Conservation (phyloP, 2,797 vertebrate genomes). For the Cryptoprocta ferox region DNA sequence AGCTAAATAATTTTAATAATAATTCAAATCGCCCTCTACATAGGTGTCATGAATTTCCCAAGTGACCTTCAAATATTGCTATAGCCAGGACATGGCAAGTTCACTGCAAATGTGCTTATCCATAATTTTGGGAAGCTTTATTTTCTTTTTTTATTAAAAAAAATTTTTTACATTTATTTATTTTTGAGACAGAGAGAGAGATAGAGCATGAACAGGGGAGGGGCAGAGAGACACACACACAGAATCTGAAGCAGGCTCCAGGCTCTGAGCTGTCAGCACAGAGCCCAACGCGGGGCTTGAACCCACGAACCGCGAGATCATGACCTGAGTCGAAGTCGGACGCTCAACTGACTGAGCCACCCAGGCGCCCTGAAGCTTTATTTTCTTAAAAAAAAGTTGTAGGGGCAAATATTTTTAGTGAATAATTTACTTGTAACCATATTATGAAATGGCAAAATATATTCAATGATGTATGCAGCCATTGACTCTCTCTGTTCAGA, state of each 20-base stretch:
- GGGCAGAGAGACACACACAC: too few species aligned
- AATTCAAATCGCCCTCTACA: conserved; percentile 25
- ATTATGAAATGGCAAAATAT: conserved; percentile 35
- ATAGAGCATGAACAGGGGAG: too few species aligned
- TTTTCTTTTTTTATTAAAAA: too few species aligned
- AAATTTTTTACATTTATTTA: too few species aligned
- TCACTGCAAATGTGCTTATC: neutral
- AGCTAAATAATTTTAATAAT: neutral
- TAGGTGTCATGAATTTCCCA: neutral
- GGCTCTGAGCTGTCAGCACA: too few species aligned
- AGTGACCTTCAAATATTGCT: neutral
- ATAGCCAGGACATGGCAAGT: neutral
- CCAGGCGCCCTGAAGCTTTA: too few species aligned
- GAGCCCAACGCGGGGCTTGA: too few species aligned
- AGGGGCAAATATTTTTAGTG: conserved; percentile 62
- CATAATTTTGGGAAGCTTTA: neutral
- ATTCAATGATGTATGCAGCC: neutral
- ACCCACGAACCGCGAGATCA: too few species aligned
- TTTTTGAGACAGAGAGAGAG: too few species aligned
- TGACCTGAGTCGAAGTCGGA: too few species aligned
- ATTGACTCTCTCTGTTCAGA: neutral
- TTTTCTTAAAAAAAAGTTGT: neutral
- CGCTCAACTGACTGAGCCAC: too few species aligned
- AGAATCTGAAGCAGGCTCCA: too few species aligned
- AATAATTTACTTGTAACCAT: conserved; percentile 49